Conservation (phyloP, 2,797 vertebrate species). For the Ceyx erithaca region DNA sequence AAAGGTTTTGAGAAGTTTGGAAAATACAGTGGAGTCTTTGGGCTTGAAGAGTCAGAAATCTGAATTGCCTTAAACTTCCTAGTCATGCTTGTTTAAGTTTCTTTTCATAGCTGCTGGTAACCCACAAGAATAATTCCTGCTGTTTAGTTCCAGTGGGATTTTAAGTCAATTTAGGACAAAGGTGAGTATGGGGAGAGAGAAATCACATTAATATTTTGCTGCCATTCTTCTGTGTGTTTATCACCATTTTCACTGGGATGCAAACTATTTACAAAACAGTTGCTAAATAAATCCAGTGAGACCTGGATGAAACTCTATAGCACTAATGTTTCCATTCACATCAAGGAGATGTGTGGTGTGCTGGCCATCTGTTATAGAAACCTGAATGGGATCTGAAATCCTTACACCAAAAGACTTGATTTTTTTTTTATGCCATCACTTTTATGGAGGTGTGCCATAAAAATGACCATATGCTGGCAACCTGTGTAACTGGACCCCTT, state of each 20-base stretch:
- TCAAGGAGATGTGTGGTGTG: slow-evolving; percentile 59
- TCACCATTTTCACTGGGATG: not conserved
- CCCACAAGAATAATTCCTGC: not conserved
- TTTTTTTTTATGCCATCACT: slow-evolving; percentile 64
- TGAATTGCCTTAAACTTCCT: not conserved
- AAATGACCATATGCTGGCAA: slow-evolving; percentile 75
- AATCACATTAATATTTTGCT: slow-evolving; percentile 3
- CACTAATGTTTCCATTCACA: slow-evolving; percentile 69
- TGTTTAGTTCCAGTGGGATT: not conserved
- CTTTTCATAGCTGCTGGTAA: not conserved
- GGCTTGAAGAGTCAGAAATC: slow-evolving; percentile 17
- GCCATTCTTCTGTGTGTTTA: not conserved
- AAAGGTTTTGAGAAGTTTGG: slow-evolving; percentile 30
- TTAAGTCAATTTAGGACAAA: slow-evolving; percentile 4
- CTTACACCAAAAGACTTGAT: slow-evolving; percentile 60
- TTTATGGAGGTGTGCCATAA: slow-evolving; percentile 78
- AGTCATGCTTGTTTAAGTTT: not conserved
- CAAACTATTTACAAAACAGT: slow-evolving; percentile 33
- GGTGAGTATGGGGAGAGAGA: not conserved
- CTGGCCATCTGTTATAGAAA: slow-evolving; percentile 76
- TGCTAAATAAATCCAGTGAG: slow-evolving; percentile 66
- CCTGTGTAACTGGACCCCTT: slow-evolving; percentile 65
- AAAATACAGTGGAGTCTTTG: not conserved
- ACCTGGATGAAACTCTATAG: slow-evolving; percentile 67
- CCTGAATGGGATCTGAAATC: slow-evolving; percentile 64